Evolutionary conservation across 2,113 vertebrate species (phyloP).

Genomic region (Eolophus roseicapilla): DNA sequence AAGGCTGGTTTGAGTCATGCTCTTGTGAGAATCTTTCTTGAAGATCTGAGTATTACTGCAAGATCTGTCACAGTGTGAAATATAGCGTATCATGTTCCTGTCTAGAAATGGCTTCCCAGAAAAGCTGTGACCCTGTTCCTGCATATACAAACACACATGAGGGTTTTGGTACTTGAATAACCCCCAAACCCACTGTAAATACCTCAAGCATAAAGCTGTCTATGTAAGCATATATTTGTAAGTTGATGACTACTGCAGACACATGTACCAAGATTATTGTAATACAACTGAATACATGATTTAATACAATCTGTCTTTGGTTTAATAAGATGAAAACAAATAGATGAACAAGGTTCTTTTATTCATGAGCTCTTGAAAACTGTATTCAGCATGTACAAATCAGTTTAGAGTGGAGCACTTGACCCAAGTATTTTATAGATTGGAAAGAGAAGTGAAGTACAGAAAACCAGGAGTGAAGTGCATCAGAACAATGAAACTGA

Average conservation of each 20-base stretch:
- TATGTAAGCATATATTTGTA: not conserved
- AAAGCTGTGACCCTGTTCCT: not conserved
- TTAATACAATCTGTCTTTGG: not conserved
- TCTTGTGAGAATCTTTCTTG: not conserved
- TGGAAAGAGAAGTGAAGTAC: not conserved
- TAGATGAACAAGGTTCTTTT: not conserved
- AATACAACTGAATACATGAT: not conserved
- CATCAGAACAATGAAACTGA: not conserved
- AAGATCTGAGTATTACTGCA: not conserved
- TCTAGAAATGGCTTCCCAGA: not conserved
- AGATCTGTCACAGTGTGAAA: not conserved
- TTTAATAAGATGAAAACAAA: not conserved
- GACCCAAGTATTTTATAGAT: not conserved
- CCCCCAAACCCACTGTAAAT: not conserved
- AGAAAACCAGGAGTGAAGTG: not conserved
- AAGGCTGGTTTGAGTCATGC: not conserved
- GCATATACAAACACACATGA: not conserved
- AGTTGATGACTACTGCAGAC: not conserved
- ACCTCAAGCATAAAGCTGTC: not conserved
- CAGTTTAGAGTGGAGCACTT: not conserved
- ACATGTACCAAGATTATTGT: not conserved
- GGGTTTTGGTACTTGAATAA: not conserved
- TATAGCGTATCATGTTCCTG: rapidly evolving
- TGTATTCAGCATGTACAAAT: not conserved
- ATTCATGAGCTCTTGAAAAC: not conserved